A percentile compares a stretch with the other conserved stretches of the same genome.
phyloP scores from a whole-genome alignment of 2,888 invertebrate species.

The Caenorhabditis sp. region DNA sequence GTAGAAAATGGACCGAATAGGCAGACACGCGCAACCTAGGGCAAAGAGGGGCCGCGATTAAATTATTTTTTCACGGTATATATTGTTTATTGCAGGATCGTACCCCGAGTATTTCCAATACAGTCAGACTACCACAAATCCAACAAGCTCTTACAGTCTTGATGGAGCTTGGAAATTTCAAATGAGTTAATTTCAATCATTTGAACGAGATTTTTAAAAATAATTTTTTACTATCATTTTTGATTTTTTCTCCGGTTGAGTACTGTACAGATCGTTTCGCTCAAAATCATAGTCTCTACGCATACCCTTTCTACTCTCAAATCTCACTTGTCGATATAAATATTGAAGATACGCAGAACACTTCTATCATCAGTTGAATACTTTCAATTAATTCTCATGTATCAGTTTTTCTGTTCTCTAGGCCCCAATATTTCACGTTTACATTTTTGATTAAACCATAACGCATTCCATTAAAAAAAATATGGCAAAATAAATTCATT shows the following conservation, averaged over 20 bases:
- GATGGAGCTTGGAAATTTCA: constrained; percentile 54
- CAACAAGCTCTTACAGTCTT: constrained; percentile 33
- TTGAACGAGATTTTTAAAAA: background rate
- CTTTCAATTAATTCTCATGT: background rate
- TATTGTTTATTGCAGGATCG: constrained; percentile 16
- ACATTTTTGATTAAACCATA: background rate
- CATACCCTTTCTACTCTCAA: background rate
- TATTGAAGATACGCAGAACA: background rate
- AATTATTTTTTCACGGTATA: too few species aligned
- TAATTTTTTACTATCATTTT: too few species aligned
- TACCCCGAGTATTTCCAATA: constrained; percentile 62
- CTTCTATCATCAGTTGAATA: background rate
- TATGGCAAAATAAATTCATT: background rate
- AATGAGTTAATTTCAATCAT: constrained; percentile 20
- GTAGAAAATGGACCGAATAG: too few species aligned
- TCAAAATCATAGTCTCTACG: background rate
- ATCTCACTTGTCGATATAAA: background rate
- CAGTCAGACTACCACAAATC: constrained; percentile 22
- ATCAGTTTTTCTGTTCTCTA: background rate
- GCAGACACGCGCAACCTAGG: too few species aligned
- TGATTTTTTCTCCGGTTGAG: constrained; percentile 3
- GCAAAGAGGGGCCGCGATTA: too few species aligned
- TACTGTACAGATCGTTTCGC: background rate
- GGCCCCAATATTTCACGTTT: background rate
- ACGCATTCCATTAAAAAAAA: background rate